Evolutionary conservation across 2,113 vertebrate species (phyloP).

Genomic region (Taurulus bubalis): DNA sequence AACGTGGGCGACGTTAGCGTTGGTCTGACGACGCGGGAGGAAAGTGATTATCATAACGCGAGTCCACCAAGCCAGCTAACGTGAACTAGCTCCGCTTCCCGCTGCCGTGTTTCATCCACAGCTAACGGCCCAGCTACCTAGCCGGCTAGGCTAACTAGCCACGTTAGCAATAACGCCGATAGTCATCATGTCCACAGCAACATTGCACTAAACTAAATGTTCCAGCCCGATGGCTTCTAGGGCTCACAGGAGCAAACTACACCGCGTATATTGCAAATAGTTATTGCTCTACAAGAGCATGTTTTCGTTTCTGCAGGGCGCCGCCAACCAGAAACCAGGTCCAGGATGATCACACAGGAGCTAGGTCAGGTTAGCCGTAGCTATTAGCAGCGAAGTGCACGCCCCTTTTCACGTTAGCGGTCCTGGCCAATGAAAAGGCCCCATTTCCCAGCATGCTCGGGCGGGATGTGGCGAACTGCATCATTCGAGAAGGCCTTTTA

Average conservation of each 20-base stretch:
- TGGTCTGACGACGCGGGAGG: not conserved
- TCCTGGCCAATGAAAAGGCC: constrained; percentile 64
- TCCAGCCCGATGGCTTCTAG: not conserved
- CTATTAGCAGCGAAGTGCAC: constrained; percentile 69
- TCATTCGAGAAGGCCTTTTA: not conserved
- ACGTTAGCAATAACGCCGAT: constrained; percentile 59
- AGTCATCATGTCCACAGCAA: constrained; percentile 49
- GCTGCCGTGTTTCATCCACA: constrained; percentile 26
- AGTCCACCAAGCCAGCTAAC: constrained; percentile 11
- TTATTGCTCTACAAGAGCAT: not conserved
- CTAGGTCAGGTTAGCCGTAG: constrained; percentile 20
- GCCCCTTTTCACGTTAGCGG: constrained; percentile 70
- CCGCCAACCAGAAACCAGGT: constrained; percentile 53
- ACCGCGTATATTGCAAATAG: not conserved
- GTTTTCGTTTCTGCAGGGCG: constrained; percentile 39
- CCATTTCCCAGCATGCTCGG: constrained; percentile 36
- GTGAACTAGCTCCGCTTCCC: constrained; percentile 5
- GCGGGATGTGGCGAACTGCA: not conserved
- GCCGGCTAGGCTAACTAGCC: constrained; percentile 63
- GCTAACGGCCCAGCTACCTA: constrained; percentile 39
- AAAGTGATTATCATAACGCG: not conserved
- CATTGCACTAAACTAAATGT: constrained; percentile 9
- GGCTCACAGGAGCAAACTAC: not conserved
- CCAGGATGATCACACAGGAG: constrained; percentile 31
- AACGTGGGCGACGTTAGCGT: constrained; percentile 8